These are phyloP conservation scores for Odontocolon sp. DNA, from an alignment of 2,888 invertebrate genomes.

Conservation along the genomic window DNA sequence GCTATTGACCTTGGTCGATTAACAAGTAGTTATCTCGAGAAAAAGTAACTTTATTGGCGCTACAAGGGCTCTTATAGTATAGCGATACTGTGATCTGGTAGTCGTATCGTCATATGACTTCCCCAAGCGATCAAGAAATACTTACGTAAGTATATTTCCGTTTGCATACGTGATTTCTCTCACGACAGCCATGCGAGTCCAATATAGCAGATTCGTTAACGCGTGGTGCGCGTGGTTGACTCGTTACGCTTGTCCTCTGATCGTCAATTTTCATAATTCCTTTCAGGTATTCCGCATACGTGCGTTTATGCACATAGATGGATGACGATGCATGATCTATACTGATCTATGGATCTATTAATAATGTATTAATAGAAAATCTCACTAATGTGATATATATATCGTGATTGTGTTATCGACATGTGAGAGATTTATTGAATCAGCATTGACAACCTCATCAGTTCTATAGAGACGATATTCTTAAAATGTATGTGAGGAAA, in stretches of 20 bases:
- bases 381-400: background rate
- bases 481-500: background rate
- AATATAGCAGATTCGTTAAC: conserved; percentile 15
- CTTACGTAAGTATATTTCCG: background rate
- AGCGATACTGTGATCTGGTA: background rate
- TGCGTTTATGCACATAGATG: too few species aligned
- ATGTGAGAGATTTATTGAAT: conserved; percentile 37
- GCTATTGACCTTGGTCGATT: conserved; percentile 32
- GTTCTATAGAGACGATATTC: background rate
- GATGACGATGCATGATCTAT: conserved; percentile 7
- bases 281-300: conserved; percentile 31
- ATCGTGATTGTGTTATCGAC: conserved; percentile 40
- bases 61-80: conserved; percentile 4
- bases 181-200: conserved; percentile 14
- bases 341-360: conserved; percentile 20
- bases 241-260: conserved; percentile 29
- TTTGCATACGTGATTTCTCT: background rate
- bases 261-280: conserved; percentile 1
- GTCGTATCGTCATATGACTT: background rate
- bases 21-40: conserved; percentile 10
- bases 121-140: background rate
- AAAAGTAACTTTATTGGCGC: conserved; percentile 18
- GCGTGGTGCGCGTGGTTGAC: conserved; percentile 41
- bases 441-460: background rate
- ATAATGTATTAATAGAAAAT: background rate